These are phyloP conservation scores for Peucedramus taeniatus DNA, from an alignment of 2,113 vertebrate species.

Conservation along the genomic window DNA sequence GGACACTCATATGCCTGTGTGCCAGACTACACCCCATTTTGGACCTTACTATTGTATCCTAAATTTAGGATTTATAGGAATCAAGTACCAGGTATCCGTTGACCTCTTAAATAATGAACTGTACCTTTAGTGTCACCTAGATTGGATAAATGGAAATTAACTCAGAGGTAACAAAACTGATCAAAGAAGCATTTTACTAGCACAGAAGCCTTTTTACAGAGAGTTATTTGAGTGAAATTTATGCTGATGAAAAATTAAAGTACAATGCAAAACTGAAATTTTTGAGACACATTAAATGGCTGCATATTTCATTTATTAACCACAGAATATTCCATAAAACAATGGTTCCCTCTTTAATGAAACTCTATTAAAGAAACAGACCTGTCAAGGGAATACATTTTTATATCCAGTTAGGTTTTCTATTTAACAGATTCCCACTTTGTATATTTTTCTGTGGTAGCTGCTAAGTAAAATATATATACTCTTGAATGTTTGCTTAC, in stretches of 20 bases:
- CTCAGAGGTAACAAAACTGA: background rate
- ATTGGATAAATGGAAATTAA: background rate
- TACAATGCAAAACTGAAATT: background rate
- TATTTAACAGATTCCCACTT: slow-evolving; percentile 44
- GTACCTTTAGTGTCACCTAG: background rate
- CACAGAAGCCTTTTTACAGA: background rate
- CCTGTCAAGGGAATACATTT: slow-evolving; percentile 35
- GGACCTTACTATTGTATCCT: background rate
- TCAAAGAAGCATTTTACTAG: background rate
- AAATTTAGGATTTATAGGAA: background rate
- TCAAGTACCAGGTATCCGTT: background rate
- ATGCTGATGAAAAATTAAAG: background rate
- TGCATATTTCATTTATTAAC: slow-evolving; percentile 14
- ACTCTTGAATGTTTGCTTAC: slow-evolving; percentile 55
- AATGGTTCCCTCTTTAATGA: slow-evolving; percentile 36
- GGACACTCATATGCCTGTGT: background rate
- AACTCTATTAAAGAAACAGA: slow-evolving; percentile 37
- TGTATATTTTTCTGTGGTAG: slow-evolving; percentile 63
- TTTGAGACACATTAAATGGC: background rate
- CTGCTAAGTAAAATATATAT: slow-evolving; percentile 66
- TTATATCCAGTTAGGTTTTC: slow-evolving; percentile 36
- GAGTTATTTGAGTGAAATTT: background rate
- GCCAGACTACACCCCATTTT: background rate
- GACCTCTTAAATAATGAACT: background rate
- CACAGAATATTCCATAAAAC: slow-evolving; percentile 32